Evolutionary conservation across 2,888 invertebrate genomes (phyloP).

Genomic region (Eurytoma californica): DNA sequence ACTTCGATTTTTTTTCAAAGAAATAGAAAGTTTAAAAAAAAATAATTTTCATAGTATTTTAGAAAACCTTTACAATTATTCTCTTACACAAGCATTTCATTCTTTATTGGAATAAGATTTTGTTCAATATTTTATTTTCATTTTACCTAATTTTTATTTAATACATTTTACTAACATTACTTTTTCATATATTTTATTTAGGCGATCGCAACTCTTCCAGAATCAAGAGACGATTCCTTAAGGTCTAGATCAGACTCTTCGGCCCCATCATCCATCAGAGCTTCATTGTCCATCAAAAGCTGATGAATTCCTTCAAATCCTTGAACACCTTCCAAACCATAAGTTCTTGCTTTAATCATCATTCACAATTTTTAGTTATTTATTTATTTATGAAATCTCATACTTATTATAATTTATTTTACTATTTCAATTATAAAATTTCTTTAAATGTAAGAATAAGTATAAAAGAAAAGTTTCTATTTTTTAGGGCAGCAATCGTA

Average conservation of each 20-base stretch:
- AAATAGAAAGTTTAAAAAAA: slow-evolving; percentile 40
- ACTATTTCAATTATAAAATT: background rate
- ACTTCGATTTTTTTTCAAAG: slow-evolving; percentile 44
- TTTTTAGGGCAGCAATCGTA: too few relatives aligned
- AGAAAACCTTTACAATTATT: slow-evolving; percentile 39
- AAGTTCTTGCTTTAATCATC: slow-evolving; percentile 38
- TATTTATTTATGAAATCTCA: slow-evolving; percentile 3
- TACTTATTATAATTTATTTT: background rate
- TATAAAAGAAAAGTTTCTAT: too few relatives aligned
- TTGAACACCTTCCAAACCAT: slow-evolving; percentile 42
- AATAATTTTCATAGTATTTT: slow-evolving; percentile 38
- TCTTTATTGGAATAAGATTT: background rate
- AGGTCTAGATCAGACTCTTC: slow-evolving; percentile 64
- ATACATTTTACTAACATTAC: slow-evolving; percentile 40
- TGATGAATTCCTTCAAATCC: slow-evolving; percentile 53
- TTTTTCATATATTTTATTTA: slow-evolving; percentile 58
- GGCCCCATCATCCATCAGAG: slow-evolving; percentile 60
- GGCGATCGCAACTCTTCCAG: slow-evolving; percentile 64
- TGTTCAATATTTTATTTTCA: slow-evolving; percentile 15
- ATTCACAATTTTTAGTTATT: slow-evolving; percentile 11
- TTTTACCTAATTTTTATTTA: slow-evolving; percentile 35
- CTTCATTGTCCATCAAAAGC: slow-evolving; percentile 61
- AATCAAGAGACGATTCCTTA: slow-evolving; percentile 63
- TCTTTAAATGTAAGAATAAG: slow-evolving; percentile 3
- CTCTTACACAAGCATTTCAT: slow-evolving; percentile 32